Evolutionary conservation across 2,113 vertebrate genomes (phyloP).

Genomic region (Ageneiosus marmoratus): DNA sequence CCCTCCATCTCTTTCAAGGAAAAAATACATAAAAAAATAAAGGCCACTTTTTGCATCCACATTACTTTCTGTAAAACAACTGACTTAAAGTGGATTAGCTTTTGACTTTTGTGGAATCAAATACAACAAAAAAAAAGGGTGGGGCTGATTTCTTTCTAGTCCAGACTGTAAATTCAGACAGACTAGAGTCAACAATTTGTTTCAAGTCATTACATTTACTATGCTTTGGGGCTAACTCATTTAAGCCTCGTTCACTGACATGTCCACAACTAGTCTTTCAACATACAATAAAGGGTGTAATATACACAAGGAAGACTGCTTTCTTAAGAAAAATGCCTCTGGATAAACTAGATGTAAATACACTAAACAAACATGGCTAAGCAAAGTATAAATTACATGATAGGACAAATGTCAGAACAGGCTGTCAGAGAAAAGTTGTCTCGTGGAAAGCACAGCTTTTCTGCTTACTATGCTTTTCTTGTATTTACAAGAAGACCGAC

Average conservation of each 20-base stretch:
- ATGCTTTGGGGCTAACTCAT: not conserved
- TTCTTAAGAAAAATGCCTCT: not conserved
- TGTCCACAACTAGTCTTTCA: no score
- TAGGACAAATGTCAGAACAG: not conserved
- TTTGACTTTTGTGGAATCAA: not conserved
- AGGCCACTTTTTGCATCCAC: not conserved
- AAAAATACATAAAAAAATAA: not conserved
- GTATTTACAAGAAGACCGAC: not conserved
- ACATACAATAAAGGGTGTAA: not conserved
- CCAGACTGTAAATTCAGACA: not conserved
- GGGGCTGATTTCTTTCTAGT: not conserved
- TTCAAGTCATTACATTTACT: not conserved
- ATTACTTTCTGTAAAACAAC: not conserved
- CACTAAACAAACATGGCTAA: not conserved
- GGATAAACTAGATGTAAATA: not conserved
- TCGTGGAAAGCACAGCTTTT: not conserved
- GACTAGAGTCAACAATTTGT: not conserved
- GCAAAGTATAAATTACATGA: not conserved
- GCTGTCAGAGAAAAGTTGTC: not conserved
- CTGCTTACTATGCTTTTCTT: not conserved
- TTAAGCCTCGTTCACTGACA: not conserved
- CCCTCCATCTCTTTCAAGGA: not conserved
- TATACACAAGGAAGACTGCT: not conserved
- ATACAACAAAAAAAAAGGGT: not conserved
- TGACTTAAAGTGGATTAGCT: not conserved